phyloP scores from a whole-genome alignment of 2,888 invertebrate species.

The Orgyia antiqua region DNA sequence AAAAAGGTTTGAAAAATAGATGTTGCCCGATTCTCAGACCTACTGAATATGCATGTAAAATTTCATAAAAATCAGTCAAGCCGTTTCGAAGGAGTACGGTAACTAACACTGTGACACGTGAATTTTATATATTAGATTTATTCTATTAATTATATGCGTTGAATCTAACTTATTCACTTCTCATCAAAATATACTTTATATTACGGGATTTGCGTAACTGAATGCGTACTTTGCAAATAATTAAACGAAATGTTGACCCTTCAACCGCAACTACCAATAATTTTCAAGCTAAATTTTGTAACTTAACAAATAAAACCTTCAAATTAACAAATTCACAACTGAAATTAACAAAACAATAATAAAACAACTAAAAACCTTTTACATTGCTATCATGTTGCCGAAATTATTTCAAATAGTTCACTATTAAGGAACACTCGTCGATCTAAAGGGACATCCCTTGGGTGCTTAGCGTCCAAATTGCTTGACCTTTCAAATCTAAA shows the following conservation, averaged over 20 bases:
- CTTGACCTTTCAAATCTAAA: constrained; percentile 19
- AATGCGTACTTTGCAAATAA: background rate
- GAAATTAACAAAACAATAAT: constrained; percentile 9
- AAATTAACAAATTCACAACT: constrained; percentile 13
- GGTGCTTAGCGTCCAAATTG: constrained; percentile 23
- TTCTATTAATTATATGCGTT: too few species aligned
- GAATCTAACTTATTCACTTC: too few species aligned
- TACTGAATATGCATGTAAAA: too few species aligned
- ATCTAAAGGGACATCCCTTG: constrained; percentile 38
- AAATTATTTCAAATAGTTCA: constrained; percentile 48
- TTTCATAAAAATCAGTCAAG: too few species aligned
- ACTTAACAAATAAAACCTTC: constrained; percentile 2
- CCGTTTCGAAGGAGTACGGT: too few species aligned
- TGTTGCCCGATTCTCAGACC: too few species aligned
- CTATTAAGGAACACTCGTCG: constrained; percentile 33
- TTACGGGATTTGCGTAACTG: background rate
- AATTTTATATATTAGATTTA: too few species aligned
- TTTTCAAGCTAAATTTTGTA: constrained; percentile 1
- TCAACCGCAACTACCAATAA: constrained; percentile 2
- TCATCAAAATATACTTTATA: background rate
- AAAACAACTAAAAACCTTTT: constrained; percentile 16
- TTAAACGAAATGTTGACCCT: background rate
- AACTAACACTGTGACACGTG: too few species aligned
- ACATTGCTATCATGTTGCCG: constrained; percentile 24
- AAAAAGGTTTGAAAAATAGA: too few species aligned